Evolutionary conservation across 1,140 invertebrate species (phyloP).

Genomic region (Drosophila kanapiae): DNA sequence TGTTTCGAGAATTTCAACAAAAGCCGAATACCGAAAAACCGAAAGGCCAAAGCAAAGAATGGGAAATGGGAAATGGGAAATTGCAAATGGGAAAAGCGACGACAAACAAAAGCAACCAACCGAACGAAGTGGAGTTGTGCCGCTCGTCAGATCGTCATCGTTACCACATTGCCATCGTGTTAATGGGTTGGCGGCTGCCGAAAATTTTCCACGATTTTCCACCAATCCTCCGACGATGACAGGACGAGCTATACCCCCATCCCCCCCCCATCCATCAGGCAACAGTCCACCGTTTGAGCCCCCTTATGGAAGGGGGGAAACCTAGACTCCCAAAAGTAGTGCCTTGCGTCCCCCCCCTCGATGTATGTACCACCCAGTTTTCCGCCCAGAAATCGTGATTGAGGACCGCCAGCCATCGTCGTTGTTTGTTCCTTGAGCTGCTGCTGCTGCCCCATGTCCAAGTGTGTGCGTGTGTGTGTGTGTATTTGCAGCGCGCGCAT

Average conservation of each 20-base stretch:
- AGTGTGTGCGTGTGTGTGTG: constrained; percentile 8
- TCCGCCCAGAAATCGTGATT: constrained; percentile 30
- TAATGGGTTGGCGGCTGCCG: constrained; percentile 49
- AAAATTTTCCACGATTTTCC: constrained; percentile 49
- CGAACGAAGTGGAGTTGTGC: constrained; percentile 39
- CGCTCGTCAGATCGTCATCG: constrained; percentile 36
- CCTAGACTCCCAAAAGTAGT: not conserved
- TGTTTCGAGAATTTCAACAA: constrained; percentile 21
- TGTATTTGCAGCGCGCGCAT: constrained; percentile 42
- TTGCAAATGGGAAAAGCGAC: constrained; percentile 28
- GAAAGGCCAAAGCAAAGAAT: not conserved
- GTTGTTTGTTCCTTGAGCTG: constrained; percentile 32
- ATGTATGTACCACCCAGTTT: constrained; percentile 10
- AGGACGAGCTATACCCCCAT: constrained; percentile 19
- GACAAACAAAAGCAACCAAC: constrained; percentile 54
- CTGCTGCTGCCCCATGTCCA: constrained; percentile 28
- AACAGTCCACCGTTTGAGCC: not conserved
- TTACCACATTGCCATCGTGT: constrained; percentile 31
- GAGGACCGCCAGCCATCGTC: constrained; percentile 24
- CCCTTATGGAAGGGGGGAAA: not conserved
- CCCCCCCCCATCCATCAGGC: not conserved
- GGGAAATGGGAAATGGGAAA: constrained; percentile 12
- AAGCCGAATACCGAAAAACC: constrained; percentile 7
- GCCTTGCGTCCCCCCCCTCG: not conserved
- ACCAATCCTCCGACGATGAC: constrained; percentile 39